These are phyloP conservation scores for Callospermophilus lateralis DNA, from an alignment of 2,113 vertebrate genomes.

Conservation along the genomic window DNA sequence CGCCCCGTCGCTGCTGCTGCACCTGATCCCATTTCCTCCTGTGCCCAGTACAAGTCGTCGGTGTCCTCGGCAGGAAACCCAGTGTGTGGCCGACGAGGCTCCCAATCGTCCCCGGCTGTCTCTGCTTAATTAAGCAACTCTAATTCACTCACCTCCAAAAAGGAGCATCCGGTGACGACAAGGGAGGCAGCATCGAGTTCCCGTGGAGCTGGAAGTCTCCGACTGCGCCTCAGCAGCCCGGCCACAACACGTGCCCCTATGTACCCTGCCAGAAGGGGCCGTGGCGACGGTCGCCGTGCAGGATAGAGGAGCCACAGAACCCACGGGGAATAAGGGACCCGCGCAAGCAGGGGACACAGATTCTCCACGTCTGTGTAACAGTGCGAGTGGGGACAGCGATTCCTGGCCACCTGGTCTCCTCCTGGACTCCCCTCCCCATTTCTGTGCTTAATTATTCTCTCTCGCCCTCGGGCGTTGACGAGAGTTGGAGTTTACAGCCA, in stretches of 20 bases:
- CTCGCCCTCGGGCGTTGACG: too few relatives aligned
- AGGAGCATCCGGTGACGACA: background rate
- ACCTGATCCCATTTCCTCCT: background rate
- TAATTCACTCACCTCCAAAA: background rate
- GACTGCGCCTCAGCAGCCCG: background rate
- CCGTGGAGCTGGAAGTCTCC: background rate
- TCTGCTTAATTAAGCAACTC: background rate
- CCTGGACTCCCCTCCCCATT: background rate
- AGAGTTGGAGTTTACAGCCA: background rate
- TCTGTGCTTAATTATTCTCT: too few relatives aligned
- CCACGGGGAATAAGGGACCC: background rate
- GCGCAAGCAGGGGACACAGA: rapidly evolving
- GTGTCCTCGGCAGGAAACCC: background rate
- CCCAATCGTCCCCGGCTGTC: background rate
- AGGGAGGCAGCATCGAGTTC: background rate
- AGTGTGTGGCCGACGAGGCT: background rate
- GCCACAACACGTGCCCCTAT: rapidly evolving
- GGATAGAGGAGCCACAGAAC: background rate
- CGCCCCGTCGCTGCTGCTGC: background rate
- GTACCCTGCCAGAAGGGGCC: background rate
- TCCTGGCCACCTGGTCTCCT: too few relatives aligned
- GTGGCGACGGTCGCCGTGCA: rapidly evolving
- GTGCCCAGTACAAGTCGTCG: background rate
- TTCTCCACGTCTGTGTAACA: background rate
- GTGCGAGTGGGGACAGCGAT: rapidly evolving